phyloP scores from a whole-genome alignment of 2,797 vertebrate genomes.

The Ctenochaetus hawaiiensis region DNA sequence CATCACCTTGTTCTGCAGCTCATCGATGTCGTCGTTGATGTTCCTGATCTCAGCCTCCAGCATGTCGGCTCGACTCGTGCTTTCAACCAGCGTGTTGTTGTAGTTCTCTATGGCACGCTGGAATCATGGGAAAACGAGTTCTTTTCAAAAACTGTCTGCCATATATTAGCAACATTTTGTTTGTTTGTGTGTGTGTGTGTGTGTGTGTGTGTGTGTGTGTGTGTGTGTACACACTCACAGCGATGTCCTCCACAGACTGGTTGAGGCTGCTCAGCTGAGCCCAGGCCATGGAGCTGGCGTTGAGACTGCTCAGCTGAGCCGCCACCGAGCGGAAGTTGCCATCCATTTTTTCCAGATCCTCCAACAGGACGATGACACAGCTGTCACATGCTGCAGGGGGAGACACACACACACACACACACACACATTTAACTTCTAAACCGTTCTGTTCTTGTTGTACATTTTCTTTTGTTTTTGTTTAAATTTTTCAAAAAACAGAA shows the following conservation, averaged over 20 bases:
- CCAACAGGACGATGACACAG: conserved; percentile 92
- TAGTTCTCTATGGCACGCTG: conserved; percentile 84
- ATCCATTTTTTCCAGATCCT: conserved; percentile 88
- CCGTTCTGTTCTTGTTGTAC: too few relatives aligned
- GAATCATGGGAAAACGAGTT: conserved; percentile 63
- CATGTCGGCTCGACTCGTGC: conserved; percentile 77
- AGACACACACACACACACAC: conserved; percentile 12
- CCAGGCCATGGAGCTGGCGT: conserved; percentile 91
- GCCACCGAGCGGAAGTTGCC: conserved; percentile 77
- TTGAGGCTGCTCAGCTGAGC: conserved; percentile 86
- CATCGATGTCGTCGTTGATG: conserved; percentile 83
- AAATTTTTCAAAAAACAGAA: not conserved
- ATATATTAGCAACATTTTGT: too few relatives aligned
- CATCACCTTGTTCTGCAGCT: conserved; percentile 86
- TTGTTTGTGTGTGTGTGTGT: not conserved
- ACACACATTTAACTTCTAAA: not conserved
- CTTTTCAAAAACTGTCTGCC: not conserved
- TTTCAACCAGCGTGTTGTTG: conserved; percentile 78
- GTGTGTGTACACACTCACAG: conserved; percentile 74
- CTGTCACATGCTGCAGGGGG: conserved; percentile 90
- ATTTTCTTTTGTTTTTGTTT: not conserved
- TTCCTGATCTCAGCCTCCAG: conserved; percentile 86
- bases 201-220: conserved; percentile 12
- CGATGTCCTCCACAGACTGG: conserved; percentile 76
- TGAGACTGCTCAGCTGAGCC: conserved; percentile 86